phyloP scores from a whole-genome alignment of 1,140 invertebrate species.

The Trichonephila clavata region DNA sequence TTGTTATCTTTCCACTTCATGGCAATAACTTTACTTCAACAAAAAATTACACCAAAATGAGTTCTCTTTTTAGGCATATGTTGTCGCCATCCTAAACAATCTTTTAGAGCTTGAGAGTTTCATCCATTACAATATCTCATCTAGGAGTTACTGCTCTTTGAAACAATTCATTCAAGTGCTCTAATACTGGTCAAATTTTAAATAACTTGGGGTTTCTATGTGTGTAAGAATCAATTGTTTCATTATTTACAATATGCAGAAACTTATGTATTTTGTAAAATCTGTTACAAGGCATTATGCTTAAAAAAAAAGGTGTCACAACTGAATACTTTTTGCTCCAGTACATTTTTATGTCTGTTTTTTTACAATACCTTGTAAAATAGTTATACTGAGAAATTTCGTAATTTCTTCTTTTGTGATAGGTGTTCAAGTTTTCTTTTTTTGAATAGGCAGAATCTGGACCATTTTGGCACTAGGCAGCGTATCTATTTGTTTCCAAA shows the following conservation, averaged over 20 bases:
- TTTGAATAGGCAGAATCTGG: too few relatives aligned
- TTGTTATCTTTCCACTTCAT: too few relatives aligned
- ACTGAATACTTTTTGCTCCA: not conserved
- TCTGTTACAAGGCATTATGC: not conserved
- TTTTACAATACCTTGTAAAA: constrained; percentile 15
- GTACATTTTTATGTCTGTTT: not conserved
- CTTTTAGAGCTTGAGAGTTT: too few relatives aligned
- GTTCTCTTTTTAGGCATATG: too few relatives aligned
- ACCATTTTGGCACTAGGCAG: too few relatives aligned
- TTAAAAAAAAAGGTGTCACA: not conserved
- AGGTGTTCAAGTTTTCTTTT: not conserved
- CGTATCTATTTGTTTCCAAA: too few relatives aligned
- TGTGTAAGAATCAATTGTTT: constrained; percentile 11
- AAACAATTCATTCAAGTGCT: not conserved
- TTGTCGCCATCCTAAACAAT: too few relatives aligned
- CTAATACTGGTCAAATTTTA: constrained; percentile 38
- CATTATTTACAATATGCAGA: constrained; percentile 53
- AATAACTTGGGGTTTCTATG: not conserved
- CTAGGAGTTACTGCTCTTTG: too few relatives aligned
- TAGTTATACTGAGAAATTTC: constrained; percentile 44
- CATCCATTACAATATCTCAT: too few relatives aligned
- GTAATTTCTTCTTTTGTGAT: not conserved
- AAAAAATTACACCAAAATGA: too few relatives aligned
- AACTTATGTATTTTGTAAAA: constrained; percentile 48
- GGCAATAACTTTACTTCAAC: too few relatives aligned